Base-by-base conservation (phyloP, 2,888 invertebrate genomes). In the Heterodera filipjevi region DNA sequence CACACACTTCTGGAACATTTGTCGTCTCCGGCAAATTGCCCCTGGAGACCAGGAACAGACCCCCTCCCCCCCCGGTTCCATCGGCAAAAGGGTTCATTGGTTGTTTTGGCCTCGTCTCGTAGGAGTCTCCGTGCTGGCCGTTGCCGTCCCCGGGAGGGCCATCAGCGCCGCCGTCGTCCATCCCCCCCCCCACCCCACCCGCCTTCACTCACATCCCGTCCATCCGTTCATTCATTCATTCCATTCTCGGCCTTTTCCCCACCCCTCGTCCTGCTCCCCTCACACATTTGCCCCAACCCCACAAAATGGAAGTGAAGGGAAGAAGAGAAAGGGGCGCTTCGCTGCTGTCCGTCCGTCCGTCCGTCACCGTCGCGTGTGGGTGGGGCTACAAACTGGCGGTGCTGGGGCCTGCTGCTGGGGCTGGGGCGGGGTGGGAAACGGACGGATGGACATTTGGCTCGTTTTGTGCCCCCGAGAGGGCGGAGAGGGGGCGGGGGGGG, bases 391-490 rank as follows among this genome's bases (percentile, higher is more conserved):
- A 33, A 46, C 64, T 33, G 74, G 44, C 32, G 64, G 49, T 64
- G 72, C 72, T 49, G 72, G 44, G 33, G 74, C 53, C 49, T 32
- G 30, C 49, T 46, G 64, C n/a, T n/a, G 46, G 49, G 22, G n/a
- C 6, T 5, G 59, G 59, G 59, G 6, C 27, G 59, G 59, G 59
- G 59, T 59, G 59, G 59, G 59, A 59, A 59, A 59, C 59, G 59
- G 59, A 59, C 68, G 68, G 35, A 68, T 68, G 68, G 68, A 68
- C 68, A 68, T 68, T 68, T 68, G 68, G 68, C 68, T 68, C 33
- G 33, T 68, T 19, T 35, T 68, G 32, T 35, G 32, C 32, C 33
- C 19, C 68, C 27, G 32, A 53, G 49, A 49, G 49, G 19, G 49
- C 39, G 30, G 39, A 27, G 39, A 49, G 16, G 46, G 19, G n/a